Evolutionary conservation across 1,140 invertebrate species (phyloP).

Genomic region (Macrobrachium rosenbergii): DNA sequence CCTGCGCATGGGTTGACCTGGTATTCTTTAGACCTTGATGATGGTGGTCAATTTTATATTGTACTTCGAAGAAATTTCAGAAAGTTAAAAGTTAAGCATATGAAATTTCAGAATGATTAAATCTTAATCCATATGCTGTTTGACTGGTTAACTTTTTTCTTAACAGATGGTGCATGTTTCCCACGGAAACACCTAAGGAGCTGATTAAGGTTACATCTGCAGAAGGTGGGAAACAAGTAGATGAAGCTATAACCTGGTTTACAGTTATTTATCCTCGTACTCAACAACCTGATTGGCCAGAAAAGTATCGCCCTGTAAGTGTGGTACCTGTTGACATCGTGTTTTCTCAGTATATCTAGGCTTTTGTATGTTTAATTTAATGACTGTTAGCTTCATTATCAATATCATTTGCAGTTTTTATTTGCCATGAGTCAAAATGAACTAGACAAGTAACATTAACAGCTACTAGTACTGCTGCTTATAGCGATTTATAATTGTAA

Average conservation of each 20-base stretch:
- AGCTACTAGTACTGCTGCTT: too few species aligned
- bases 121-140: neutral
- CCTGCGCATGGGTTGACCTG: too few species aligned
- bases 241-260: constrained; percentile 99
- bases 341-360: neutral
- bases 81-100: neutral
- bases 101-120: neutral
- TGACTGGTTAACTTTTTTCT: neutral
- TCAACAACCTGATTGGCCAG: constrained; percentile 89
- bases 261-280: constrained; percentile 96
- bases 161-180: constrained; percentile 95
- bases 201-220: constrained; percentile 89
- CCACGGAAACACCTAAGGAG: constrained; percentile 95
- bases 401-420: too few species aligned
- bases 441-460: too few species aligned
- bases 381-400: neutral
- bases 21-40: too few species aligned
- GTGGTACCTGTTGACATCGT: neutral
- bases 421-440: too few species aligned
- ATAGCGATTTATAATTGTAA: too few species aligned
- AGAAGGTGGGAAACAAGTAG: constrained; percentile 95
- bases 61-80: neutral
- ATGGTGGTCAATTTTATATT: neutral
- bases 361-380: neutral
- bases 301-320: constrained; percentile 87